Evolutionary conservation across 2,797 vertebrate species (phyloP).

Genomic region (Siniperca obscura): DNA sequence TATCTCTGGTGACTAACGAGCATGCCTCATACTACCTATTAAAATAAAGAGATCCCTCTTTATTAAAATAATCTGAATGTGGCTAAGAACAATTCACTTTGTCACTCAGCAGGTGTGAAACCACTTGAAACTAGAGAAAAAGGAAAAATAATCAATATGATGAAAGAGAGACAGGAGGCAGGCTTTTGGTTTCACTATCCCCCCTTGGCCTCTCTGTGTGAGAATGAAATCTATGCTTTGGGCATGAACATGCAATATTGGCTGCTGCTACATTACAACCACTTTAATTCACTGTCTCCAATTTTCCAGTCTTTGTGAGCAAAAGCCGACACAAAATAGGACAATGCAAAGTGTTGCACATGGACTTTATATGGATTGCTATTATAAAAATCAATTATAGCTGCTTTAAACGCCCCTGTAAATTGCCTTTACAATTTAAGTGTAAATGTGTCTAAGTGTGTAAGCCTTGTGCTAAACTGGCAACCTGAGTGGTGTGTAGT

Average conservation of each 20-base stretch:
- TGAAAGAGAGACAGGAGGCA: not conserved
- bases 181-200: not conserved
- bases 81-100: not conserved
- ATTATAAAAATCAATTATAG: not conserved
- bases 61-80: not conserved
- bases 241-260: not conserved
- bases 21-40: not conserved
- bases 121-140: not conserved
- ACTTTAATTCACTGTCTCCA: slow-evolving; percentile 1
- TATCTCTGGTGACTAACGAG: not conserved
- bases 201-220: not conserved
- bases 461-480: not conserved
- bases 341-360: not conserved
- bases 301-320: not conserved
- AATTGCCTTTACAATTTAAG: not conserved
- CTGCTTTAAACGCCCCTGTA: not conserved
- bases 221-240: not conserved
- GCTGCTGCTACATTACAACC: not conserved
- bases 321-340: not conserved
- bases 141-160: not conserved
- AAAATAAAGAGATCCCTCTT: not conserved
- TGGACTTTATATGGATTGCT: too few species aligned
- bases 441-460: not conserved
- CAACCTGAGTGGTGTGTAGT: too few species aligned
- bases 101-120: not conserved